These are phyloP conservation scores for Phocoena sinus DNA, from an alignment of 2,113 vertebrate species.

Conservation along the genomic window DNA sequence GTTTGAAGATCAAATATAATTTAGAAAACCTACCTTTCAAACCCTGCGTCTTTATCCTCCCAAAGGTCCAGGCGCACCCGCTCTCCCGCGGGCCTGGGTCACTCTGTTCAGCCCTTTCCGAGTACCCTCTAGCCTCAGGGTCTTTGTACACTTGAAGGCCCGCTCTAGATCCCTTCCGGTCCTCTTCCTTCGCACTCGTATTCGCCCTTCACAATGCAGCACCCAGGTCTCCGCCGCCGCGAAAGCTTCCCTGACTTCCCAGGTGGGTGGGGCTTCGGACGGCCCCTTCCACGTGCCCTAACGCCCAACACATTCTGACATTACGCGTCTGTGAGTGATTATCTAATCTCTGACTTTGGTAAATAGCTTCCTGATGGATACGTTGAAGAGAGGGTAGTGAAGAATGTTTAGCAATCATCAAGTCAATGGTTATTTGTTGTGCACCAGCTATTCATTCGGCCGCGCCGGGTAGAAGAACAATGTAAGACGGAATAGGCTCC, in stretches of 20 bases:
- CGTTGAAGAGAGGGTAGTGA: background rate
- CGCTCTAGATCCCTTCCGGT: no score
- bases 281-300: background rate
- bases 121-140: background rate
- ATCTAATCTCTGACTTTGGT: background rate
- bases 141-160: background rate
- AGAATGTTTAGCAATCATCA: background rate
- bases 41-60: background rate
- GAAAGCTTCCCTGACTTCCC: background rate
- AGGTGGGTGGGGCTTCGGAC: rapidly evolving
- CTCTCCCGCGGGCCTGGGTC: rapidly evolving
- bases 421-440: background rate
- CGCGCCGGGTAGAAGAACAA: background rate
- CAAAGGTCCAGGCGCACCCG: background rate
- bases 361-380: background rate
- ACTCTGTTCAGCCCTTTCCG: background rate
- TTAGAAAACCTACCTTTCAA: background rate
- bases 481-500: background rate
- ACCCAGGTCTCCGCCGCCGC: background rate
- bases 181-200: background rate
- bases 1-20: background rate
- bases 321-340: background rate
- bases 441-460: background rate
- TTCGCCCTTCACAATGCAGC: background rate
- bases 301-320: background rate